Conservation (phyloP, 2,113 vertebrate species). For the Fukomys damarensis region DNA sequence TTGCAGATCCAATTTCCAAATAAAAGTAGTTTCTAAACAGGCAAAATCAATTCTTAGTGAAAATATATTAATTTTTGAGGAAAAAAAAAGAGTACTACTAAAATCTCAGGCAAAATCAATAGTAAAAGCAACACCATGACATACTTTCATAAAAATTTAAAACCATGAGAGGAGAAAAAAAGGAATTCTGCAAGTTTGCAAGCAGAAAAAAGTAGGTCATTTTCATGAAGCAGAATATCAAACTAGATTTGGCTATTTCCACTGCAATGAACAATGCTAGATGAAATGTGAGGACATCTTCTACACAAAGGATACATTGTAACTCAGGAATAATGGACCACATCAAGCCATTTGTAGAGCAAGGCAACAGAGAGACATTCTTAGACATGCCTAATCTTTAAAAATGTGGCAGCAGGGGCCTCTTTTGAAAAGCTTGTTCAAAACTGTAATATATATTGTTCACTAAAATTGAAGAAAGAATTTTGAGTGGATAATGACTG, state of each 20-base stretch:
- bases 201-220: constrained; percentile 71
- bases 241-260: constrained; percentile 57
- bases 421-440: constrained; percentile 56
- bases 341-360: not conserved
- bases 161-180: not conserved
- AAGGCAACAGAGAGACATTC: not conserved
- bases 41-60: constrained; percentile 47
- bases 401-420: not conserved
- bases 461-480: constrained; percentile 46
- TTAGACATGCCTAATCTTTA: not conserved
- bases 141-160: constrained; percentile 68
- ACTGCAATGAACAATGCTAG: constrained; percentile 19
- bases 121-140: constrained; percentile 54
- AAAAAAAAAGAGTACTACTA: not conserved
- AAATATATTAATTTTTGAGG: constrained; percentile 35
- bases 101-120: constrained; percentile 60
- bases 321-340: constrained; percentile 24
- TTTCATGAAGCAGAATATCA: constrained; percentile 64
- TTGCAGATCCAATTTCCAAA: constrained; percentile 47
- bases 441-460: not conserved
- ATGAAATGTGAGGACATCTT: constrained; percentile 8
- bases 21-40: not conserved
- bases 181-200: constrained; percentile 60
- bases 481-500: constrained; percentile 27
- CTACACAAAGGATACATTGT: not conserved